These are phyloP conservation scores for Drosophila sordidula DNA, from an alignment of 2,888 invertebrate species.

Conservation along the genomic window DNA sequence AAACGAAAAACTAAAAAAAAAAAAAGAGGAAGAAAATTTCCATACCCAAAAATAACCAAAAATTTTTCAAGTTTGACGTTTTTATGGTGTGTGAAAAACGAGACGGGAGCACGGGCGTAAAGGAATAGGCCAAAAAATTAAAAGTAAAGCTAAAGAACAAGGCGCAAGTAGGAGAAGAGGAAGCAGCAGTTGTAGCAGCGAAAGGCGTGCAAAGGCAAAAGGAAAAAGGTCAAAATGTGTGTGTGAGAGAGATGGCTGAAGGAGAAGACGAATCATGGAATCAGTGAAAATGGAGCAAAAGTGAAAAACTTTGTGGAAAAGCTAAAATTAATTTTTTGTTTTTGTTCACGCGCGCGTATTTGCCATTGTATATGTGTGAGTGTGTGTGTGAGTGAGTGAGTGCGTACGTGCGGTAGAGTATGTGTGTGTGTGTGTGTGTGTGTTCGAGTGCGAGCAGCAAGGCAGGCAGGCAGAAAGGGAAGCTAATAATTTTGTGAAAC, in stretches of 20 bases:
- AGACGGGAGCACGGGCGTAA: slow-evolving; percentile 44
- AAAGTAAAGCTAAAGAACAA: slow-evolving; percentile 69
- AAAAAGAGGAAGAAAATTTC: slow-evolving; percentile 58
- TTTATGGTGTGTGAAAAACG: slow-evolving; percentile 65
- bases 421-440: slow-evolving; percentile 12
- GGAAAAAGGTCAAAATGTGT: slow-evolving; percentile 66
- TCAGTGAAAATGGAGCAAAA: slow-evolving; percentile 73
- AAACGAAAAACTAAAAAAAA: slow-evolving; percentile 19
- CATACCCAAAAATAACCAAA: slow-evolving; percentile 70
- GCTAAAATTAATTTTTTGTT: slow-evolving; percentile 79
- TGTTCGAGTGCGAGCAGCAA: slow-evolving; percentile 7
- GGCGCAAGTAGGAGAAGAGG: slow-evolving; percentile 47
- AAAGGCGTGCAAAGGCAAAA: slow-evolving; percentile 60
- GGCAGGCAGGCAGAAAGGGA: slow-evolving; percentile 11
- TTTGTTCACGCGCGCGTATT: slow-evolving; percentile 71
- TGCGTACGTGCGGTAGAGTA: slow-evolving; percentile 12
- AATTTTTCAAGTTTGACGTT: slow-evolving; percentile 68
- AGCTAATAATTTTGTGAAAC: slow-evolving; percentile 61
- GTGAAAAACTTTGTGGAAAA: slow-evolving; percentile 73
- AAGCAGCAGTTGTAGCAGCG: slow-evolving; percentile 41
- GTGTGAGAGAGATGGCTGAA: slow-evolving; percentile 25
- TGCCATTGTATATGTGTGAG: slow-evolving; percentile 23
- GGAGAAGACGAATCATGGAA: slow-evolving; percentile 44
- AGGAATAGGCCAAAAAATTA: slow-evolving; percentile 61
- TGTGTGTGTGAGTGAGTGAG: slow-evolving; percentile 6